Evolutionary conservation across 2,797 vertebrate species (phyloP).

Genomic region (Ctenochaetus hawaiiensis): DNA sequence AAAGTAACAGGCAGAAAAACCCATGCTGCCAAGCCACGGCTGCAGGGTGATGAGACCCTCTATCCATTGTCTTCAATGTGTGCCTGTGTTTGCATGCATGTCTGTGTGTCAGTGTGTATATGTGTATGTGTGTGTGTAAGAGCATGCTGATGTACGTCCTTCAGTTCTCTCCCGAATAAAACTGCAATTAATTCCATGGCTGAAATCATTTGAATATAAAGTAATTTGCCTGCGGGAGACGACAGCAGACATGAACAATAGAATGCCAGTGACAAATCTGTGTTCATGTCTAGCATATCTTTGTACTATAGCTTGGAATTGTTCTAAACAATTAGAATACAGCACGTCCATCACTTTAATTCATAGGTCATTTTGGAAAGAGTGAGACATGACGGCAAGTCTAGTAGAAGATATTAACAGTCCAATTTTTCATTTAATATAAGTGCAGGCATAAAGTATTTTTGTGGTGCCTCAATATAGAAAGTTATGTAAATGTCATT

Average conservation of each 20-base stretch:
- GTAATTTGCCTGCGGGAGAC: slow-evolving; percentile 53
- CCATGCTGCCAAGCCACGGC: slow-evolving; percentile 41
- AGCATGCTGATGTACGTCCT: slow-evolving; percentile 29
- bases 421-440: neutral
- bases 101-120: neutral
- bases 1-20: slow-evolving; percentile 49
- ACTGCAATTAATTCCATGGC: slow-evolving; percentile 55
- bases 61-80: slow-evolving; percentile 14
- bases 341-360: slow-evolving; percentile 4
- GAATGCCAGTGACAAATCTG: slow-evolving; percentile 27
- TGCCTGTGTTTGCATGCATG: slow-evolving; percentile 10
- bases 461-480: neutral
- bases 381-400: neutral
- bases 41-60: slow-evolving; percentile 30
- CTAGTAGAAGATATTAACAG: neutral
- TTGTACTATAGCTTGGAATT: slow-evolving; percentile 28
- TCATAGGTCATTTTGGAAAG: slow-evolving; percentile 9
- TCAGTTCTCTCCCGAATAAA: slow-evolving; percentile 60
- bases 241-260: slow-evolving; percentile 29
- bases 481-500: slow-evolving; percentile 12
- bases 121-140: slow-evolving; percentile 2
- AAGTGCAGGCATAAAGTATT: neutral
- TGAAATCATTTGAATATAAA: slow-evolving; percentile 64
- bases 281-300: slow-evolving; percentile 10
- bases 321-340: slow-evolving; percentile 10